Conservation (phyloP, 2,797 vertebrate species). For the Lepidocolaptes lacrymiger region DNA sequence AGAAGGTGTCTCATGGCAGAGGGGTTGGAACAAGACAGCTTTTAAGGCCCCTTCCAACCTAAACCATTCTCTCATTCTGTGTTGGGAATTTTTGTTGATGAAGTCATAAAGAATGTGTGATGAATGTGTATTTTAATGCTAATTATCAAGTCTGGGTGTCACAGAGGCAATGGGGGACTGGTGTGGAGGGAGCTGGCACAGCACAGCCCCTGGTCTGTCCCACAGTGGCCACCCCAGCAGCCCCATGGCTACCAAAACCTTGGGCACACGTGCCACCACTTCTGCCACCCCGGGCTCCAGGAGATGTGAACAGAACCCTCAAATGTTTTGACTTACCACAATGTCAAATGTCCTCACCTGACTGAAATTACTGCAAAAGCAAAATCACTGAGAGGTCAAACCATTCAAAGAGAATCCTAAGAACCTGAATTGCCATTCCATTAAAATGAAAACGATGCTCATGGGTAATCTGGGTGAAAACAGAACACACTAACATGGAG, state of each 20-base stretch:
- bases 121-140: background rate
- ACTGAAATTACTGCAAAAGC: background rate
- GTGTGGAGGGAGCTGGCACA: background rate
- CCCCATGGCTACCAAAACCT: background rate
- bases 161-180: background rate
- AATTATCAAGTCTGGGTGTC: background rate
- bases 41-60: background rate
- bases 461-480: background rate
- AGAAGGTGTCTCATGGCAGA: background rate
- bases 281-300: background rate
- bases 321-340: background rate
- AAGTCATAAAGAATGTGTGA: background rate
- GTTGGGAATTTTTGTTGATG: background rate
- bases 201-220: background rate
- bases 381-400: background rate
- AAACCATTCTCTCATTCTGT: background rate
- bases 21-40: background rate
- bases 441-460: background rate
- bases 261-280: background rate
- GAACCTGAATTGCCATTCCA: background rate
- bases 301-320: background rate
- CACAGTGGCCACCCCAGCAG: background rate
- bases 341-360: background rate
- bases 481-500: background rate
- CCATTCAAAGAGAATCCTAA: too few relatives aligned